phyloP scores from a whole-genome alignment of 1,140 invertebrate species.

The Eriocheir sinensis region DNA sequence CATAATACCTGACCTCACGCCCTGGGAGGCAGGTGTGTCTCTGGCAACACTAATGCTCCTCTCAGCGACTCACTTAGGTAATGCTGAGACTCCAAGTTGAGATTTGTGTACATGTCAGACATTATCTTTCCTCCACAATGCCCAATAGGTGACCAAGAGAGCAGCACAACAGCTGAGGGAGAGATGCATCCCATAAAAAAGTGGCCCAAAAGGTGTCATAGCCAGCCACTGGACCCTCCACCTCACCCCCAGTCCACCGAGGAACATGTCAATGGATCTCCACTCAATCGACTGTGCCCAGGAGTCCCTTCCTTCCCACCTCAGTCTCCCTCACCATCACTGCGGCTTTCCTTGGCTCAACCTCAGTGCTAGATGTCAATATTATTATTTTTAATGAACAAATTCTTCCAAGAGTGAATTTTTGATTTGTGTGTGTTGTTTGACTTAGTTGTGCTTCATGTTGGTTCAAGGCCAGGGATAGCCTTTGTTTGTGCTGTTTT shows the following conservation, averaged over 20 bases:
- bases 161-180: not conserved
- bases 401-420: conserved; percentile 42
- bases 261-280: conserved; percentile 69
- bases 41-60: conserved; percentile 3
- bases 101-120: not conserved
- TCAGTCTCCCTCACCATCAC: conserved; percentile 33
- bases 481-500: conserved; percentile 44
- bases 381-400: conserved; percentile 27
- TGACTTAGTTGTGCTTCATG: conserved; percentile 32
- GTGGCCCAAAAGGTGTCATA: conserved; percentile 19
- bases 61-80: not conserved
- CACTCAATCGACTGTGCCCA: conserved; percentile 70
- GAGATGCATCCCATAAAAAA: not conserved
- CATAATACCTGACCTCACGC: conserved; percentile 19
- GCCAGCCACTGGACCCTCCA: not conserved
- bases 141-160: not conserved
- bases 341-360: not conserved
- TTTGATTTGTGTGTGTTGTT: conserved; percentile 36
- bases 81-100: conserved; percentile 1
- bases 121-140: not conserved
- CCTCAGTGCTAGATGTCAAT: conserved; percentile 7
- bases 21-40: not conserved
- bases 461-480: conserved; percentile 44
- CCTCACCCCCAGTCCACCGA: conserved; percentile 66
- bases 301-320: conserved; percentile 63